Conservation (phyloP, 2,888 invertebrate species). For the Monochamus alternatus region DNA sequence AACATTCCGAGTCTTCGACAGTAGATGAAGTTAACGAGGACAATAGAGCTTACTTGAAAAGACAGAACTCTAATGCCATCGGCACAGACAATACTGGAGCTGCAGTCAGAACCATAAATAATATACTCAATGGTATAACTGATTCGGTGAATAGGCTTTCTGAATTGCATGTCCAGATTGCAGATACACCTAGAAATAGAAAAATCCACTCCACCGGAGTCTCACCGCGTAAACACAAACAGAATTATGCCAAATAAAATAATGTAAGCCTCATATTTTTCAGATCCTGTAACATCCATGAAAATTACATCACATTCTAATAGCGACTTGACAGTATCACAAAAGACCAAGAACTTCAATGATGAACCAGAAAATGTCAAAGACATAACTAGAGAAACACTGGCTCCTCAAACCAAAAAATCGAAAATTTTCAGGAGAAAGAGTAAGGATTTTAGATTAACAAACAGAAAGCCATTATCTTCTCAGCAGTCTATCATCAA, state of each 20-base stretch:
- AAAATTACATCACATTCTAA: constrained; percentile 22
- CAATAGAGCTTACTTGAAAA: constrained; percentile 35
- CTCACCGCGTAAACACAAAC: constrained; percentile 40
- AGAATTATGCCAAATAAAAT: neutral
- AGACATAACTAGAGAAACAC: neutral
- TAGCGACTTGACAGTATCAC: neutral
- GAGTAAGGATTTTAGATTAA: constrained; percentile 32
- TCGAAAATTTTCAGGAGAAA: constrained; percentile 41
- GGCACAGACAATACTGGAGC: constrained; percentile 65
- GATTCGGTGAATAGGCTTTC: constrained; percentile 67
- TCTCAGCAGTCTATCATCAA: constrained; percentile 27
- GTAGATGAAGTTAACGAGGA: constrained; percentile 36
- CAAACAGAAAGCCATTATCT: constrained; percentile 28
- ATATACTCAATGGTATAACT: constrained; percentile 67
- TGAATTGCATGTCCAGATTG: constrained; percentile 60
- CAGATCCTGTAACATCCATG: constrained; percentile 24
- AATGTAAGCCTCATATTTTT: neutral
- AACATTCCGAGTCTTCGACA: constrained; percentile 30
- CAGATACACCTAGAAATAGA: constrained; percentile 51
- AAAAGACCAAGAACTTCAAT: constrained; percentile 9
- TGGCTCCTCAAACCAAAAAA: constrained; percentile 26
- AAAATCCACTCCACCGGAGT: constrained; percentile 18
- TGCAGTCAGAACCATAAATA: constrained; percentile 66
- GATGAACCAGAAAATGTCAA: constrained; percentile 12
- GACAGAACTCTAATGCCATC: constrained; percentile 63